Evolutionary conservation across 2,797 vertebrate species (phyloP), one percentile per base, ranked within the genome.

Genomic region (Acropternis orthonyx): DNA sequence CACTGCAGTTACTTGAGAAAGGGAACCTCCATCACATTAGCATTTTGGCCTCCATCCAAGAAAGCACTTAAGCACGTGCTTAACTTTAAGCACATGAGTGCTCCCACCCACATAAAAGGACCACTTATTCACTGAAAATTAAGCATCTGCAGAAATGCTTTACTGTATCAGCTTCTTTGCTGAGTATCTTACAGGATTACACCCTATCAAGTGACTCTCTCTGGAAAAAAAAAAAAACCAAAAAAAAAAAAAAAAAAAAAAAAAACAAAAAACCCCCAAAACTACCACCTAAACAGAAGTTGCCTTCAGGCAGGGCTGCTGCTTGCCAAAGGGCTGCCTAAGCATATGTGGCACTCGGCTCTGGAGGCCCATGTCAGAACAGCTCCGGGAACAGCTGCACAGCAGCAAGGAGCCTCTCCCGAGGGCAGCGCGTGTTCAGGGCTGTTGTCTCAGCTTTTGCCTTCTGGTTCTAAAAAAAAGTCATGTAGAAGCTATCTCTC

Each of bases 31-130:
- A 76, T 30, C 39, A 83, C 62, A 95, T 94, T 73, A 93, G 71
- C 71, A 77, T 86, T 92, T 86, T 94, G 96, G 95, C 88, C 71
- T 61, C 19, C 52, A 36, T 63, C 94, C 96, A 95, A 94, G 63
- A 97, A 96, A 97, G 93, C 94, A 96, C 94, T 96, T 96, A 96
- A 96, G 96, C 94, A 95, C 17, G 20, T 77, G 93, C 95, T 96
- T 96, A 97, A 95, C 83, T 95, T 95, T 96, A 97, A 97, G 96
- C 95, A 96, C 37, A 89, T 61, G 85, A 96, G 89, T 90, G 91
- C 94, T 94, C 94, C 92, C 91, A 94, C 83, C 89, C 94, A 95
- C 96, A 95, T 95, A 90, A 96, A 96, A 96, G 79, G 37, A 62
- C 77, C 48, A 95, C 93, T 97, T 93, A 93, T 67, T 95, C 85